A percentile compares a stretch with the other conserved stretches of the same genome.
Conservation (phyloP, 1,140 invertebrate genomes). For the Zophobas atratus region DNA sequence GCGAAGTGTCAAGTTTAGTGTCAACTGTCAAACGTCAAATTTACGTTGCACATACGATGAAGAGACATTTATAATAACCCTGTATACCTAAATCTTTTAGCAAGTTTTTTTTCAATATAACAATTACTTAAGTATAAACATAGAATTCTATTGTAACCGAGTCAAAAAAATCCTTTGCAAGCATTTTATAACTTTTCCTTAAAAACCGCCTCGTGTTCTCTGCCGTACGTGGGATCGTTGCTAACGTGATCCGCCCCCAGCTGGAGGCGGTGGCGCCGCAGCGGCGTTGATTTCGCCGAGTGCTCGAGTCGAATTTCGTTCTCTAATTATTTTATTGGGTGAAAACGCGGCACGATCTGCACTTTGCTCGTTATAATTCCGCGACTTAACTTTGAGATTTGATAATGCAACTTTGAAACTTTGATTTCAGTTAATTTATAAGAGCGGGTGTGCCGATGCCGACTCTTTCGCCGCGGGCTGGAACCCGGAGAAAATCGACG, state of each 20-base stretch:
- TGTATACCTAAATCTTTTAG: no score
- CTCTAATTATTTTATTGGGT: slow-evolving; percentile 56
- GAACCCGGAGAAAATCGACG: not conserved
- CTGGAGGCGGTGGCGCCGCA: slow-evolving; percentile 4
- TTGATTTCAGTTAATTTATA: slow-evolving; percentile 47
- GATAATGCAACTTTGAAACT: slow-evolving; percentile 49
- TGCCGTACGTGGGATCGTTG: not conserved
- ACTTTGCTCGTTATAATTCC: slow-evolving; percentile 51
- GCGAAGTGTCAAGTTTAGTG: no score
- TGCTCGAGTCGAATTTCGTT: slow-evolving; percentile 45
- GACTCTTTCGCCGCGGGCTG: slow-evolving; percentile 13
- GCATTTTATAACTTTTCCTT: no score
- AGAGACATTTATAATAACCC: no score
- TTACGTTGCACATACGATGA: no score
- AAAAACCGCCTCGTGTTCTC: no score
- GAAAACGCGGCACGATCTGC: slow-evolving; percentile 54
- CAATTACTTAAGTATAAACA: no score
- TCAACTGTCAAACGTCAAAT: no score
- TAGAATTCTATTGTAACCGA: no score
- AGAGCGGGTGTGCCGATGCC: not conserved
- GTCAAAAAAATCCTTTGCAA: no score
- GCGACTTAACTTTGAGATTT: slow-evolving; percentile 45
- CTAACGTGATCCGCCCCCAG: not conserved
- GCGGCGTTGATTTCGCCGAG: slow-evolving; percentile 43
- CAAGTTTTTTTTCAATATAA: no score